Conservation (phyloP, 92 coral and sea anemone species). For the Epizoanthus illoricatus region DNA sequence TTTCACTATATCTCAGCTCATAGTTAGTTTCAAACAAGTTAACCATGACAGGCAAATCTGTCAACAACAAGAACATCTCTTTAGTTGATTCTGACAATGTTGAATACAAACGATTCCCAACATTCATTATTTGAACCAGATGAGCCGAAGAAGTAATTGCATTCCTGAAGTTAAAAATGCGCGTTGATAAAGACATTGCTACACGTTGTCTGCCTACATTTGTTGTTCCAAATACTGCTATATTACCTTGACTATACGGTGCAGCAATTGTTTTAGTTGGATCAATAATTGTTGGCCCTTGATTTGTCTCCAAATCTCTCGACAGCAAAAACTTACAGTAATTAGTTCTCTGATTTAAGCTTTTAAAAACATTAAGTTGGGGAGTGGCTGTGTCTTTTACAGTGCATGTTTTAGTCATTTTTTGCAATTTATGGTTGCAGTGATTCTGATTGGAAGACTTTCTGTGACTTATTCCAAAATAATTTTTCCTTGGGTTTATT, state of each 20-base stretch:
- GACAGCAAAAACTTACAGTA: constrained; percentile 6
- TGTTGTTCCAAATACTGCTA: constrained; percentile 7
- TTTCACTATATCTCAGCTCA: too few species aligned
- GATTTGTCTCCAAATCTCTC: constrained; percentile 2
- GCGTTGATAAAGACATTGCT: too few species aligned
- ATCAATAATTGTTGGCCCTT: constrained; percentile 12
- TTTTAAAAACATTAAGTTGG: neutral
- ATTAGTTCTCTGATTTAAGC: constrained; percentile 7
- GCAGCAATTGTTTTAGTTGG: constrained; percentile 4
- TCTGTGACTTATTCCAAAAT: too few species aligned
- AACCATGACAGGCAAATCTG: too few species aligned
- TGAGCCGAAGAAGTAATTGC: neutral
- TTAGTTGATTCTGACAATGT: too few species aligned
- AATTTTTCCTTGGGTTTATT: neutral
- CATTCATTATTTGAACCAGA: neutral
- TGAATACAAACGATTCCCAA: too few species aligned
- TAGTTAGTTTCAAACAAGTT: too few species aligned
- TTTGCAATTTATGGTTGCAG: neutral
- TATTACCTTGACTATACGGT: too few species aligned
- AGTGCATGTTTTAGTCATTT: neutral
- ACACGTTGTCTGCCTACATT: neutral
- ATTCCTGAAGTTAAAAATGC: constrained; percentile 1
- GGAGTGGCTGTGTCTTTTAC: neutral
- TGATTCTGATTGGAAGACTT: too few species aligned
- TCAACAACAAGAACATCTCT: too few species aligned